Percentiles rank a stretch among this genome's conserved stretches.
phyloP scores from a whole-genome alignment of 2,888 invertebrate genomes.

The Agrochola lychnidis region DNA sequence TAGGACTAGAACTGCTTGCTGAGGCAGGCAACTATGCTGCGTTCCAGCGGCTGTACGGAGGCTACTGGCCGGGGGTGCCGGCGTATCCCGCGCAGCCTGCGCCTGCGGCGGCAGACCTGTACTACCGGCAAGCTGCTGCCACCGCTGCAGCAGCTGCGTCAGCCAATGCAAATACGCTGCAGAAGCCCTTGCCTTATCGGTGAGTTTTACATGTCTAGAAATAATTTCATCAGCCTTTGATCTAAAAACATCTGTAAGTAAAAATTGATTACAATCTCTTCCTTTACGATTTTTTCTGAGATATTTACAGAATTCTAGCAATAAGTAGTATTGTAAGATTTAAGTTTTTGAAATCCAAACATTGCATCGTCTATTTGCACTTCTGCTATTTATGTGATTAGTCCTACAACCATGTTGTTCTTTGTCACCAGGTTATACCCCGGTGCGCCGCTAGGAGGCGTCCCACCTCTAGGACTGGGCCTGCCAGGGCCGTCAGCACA shows the following conservation, averaged over 20 bases:
- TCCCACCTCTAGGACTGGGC: conserved; percentile 90
- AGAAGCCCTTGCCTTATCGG: conserved; percentile 96
- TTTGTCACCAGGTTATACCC: conserved; percentile 89
- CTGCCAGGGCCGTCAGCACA: conserved; percentile 93
- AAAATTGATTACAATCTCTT: neutral
- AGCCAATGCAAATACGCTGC: conserved; percentile 93
- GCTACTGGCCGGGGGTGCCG: conserved; percentile 93
- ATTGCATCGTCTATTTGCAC: neutral
- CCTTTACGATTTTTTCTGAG: neutral
- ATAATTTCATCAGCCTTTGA: neutral
- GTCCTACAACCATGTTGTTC: neutral
- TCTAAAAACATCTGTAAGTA: neutral
- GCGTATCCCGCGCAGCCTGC: conserved; percentile 93
- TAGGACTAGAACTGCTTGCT: conserved; percentile 98
- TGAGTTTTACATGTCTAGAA: conserved; percentile 66
- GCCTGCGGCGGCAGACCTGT: conserved; percentile 94
- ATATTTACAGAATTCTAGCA: neutral
- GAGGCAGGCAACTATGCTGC: conserved; percentile 99
- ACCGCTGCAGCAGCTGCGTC: conserved; percentile 92
- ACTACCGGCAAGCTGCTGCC: conserved; percentile 95
- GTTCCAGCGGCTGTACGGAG: conserved; percentile 98
- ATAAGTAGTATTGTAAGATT: neutral
- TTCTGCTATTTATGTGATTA: neutral
- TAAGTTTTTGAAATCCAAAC: neutral
- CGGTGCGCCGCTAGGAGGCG: conserved; percentile 91